phyloP scores from a whole-genome alignment of 2,888 invertebrate species.

The Pseudococcus viburni region DNA sequence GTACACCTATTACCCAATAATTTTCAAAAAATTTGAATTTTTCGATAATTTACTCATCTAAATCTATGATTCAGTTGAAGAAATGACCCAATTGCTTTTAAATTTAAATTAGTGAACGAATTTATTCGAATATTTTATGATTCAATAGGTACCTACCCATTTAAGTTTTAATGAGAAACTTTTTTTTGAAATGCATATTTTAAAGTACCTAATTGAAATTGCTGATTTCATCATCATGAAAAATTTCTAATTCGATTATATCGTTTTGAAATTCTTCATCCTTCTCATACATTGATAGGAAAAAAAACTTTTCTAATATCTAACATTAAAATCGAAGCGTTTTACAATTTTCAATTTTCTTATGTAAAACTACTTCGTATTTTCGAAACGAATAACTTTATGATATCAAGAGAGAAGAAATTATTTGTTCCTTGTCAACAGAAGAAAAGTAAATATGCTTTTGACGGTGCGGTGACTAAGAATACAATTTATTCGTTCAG shows the following conservation, averaged over 20 bases:
- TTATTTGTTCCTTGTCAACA: slow-evolving; percentile 42
- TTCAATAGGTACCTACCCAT: too few relatives aligned
- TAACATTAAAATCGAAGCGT: slow-evolving; percentile 33
- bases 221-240: background rate
- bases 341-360: slow-evolving; percentile 40
- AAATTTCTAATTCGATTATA: background rate
- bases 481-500: slow-evolving; percentile 30
- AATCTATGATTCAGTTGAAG: too few relatives aligned
- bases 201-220: too few relatives aligned
- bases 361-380: slow-evolving; percentile 28
- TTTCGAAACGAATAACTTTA: slow-evolving; percentile 34
- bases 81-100: too few relatives aligned
- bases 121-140: too few relatives aligned
- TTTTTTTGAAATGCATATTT: too few relatives aligned
- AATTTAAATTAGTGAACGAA: too few relatives aligned
- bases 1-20: too few relatives aligned
- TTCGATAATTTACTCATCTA: too few relatives aligned
- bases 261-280: background rate
- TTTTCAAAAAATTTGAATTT: too few relatives aligned
- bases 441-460: slow-evolving; percentile 31
- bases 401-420: slow-evolving; percentile 39
- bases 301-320: slow-evolving; percentile 37
- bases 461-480: background rate
- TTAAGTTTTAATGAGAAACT: too few relatives aligned
- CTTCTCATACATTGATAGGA: background rate